phyloP scores from a whole-genome alignment of 2,113 vertebrate genomes.

The Thamnophis sirtalis region DNA sequence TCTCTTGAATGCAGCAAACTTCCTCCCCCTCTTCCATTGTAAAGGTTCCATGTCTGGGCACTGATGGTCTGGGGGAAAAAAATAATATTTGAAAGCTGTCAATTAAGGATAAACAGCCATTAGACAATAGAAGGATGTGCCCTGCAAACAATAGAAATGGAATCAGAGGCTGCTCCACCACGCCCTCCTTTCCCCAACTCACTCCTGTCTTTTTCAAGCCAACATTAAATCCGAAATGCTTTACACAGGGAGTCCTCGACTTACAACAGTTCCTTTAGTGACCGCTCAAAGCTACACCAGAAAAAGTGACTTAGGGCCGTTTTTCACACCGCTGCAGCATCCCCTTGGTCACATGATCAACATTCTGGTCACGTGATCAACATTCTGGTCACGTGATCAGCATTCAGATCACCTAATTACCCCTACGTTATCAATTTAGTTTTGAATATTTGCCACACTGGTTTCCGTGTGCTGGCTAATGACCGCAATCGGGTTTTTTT shows the following conservation, averaged over 20 bases:
- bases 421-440: neutral
- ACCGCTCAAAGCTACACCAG: neutral
- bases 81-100: slow-evolving; percentile 7
- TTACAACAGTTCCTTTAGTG: neutral
- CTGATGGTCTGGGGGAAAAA: neutral
- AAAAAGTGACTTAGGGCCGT: neutral
- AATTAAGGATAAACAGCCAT: neutral
- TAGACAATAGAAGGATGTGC: neutral
- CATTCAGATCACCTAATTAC: no score
- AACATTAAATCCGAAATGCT: neutral
- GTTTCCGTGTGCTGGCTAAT: neutral
- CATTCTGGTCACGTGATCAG: no score
- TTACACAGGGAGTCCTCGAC: no score
- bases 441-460: neutral
- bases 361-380: no score
- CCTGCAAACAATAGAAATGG: neutral
- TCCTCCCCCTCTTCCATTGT: neutral
- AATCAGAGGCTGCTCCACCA: neutral
- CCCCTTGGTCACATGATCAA: neutral
- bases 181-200: neutral
- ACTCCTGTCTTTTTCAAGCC: neutral
- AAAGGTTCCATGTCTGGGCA: neutral
- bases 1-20: slow-evolving; percentile 39
- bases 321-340: neutral
- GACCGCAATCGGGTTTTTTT: neutral